Conservation (phyloP, 2,888 invertebrate species). For the Stenichneumon culpator region DNA sequence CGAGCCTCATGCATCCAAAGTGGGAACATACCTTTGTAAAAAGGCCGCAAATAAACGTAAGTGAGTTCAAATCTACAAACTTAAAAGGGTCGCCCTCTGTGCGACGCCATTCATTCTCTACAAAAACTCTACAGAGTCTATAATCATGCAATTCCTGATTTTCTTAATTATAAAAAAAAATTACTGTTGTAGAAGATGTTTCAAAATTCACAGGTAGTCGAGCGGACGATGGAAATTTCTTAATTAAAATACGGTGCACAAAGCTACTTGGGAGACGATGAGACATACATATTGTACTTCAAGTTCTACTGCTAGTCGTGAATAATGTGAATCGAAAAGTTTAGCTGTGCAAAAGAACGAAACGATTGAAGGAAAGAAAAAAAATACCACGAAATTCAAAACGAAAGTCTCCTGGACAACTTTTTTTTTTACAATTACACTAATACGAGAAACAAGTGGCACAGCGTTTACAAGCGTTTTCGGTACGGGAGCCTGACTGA, state of each 20-base stretch:
- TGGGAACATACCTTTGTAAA: slow-evolving; percentile 12
- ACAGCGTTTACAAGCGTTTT: slow-evolving; percentile 54
- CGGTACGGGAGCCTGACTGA: slow-evolving; percentile 44
- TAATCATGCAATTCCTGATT: slow-evolving; percentile 58
- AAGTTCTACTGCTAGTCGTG: slow-evolving; percentile 37
- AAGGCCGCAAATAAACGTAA: slow-evolving; percentile 38
- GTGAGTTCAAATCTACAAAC: slow-evolving; percentile 51
- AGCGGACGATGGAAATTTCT: slow-evolving; percentile 53
- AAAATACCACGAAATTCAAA: slow-evolving; percentile 15
- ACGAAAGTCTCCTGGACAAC: slow-evolving; percentile 21
- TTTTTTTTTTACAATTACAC: slow-evolving; percentile 16
- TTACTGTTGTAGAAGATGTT: slow-evolving; percentile 40
- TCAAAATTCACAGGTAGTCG: slow-evolving; percentile 66
- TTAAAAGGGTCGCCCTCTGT: slow-evolving; percentile 48
- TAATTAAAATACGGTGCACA: slow-evolving; percentile 42
- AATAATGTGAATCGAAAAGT: slow-evolving; percentile 33
- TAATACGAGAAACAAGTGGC: slow-evolving; percentile 35
- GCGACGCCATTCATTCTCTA: slow-evolving; percentile 51
- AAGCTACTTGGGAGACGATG: slow-evolving; percentile 42
- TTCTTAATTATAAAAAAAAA: slow-evolving; percentile 7
- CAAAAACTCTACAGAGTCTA: slow-evolving; percentile 34
- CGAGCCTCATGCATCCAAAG: slow-evolving; percentile 82
- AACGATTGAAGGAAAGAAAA: neutral
- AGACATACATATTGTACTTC: slow-evolving; percentile 38
- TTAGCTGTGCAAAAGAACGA: slow-evolving; percentile 17